Conservation (phyloP, 1,140 invertebrate genomes). For the Drosophila arawakana region DNA sequence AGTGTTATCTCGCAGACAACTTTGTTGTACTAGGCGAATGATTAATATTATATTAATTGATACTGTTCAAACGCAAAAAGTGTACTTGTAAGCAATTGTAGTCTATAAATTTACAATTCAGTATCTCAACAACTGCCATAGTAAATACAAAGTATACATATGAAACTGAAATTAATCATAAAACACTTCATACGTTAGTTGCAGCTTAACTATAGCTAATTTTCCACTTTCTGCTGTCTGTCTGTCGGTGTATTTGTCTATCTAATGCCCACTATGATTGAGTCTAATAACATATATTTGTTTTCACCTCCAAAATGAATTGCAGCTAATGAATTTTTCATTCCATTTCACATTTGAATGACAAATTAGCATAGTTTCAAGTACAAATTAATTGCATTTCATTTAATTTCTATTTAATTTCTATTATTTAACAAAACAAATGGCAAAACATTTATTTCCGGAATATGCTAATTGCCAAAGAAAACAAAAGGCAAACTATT, state of each 20-base stretch:
- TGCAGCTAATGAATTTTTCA: constrained; percentile 68
- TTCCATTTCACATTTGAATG: constrained; percentile 38
- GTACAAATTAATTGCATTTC: constrained; percentile 64
- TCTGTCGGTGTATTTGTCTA: neutral
- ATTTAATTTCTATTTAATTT: constrained; percentile 44
- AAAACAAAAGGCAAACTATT: neutral
- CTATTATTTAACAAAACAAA: constrained; percentile 46
- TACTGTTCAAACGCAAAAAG: constrained; percentile 3
- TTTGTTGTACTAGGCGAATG: constrained; percentile 16
- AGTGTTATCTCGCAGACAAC: neutral
- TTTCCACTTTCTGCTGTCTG: neutral
- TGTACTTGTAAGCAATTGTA: constrained; percentile 20
- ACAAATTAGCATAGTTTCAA: constrained; percentile 73
- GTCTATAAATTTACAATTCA: constrained; percentile 5
- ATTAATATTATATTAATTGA: constrained; percentile 36
- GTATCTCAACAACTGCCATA: neutral
- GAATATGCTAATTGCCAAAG: constrained; percentile 24
- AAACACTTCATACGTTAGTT: neutral
- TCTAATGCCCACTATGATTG: neutral
- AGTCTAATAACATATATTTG: constrained; percentile 1
- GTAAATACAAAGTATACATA: neutral
- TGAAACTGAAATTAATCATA: neutral
- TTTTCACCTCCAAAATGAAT: constrained; percentile 52
- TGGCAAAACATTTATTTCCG: constrained; percentile 58
- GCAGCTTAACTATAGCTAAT: neutral